Percentiles rank a stretch among this genome's conserved stretches.
Evolutionary conservation across 1,140 invertebrate species (phyloP).

Genomic region (Cotesia glomerata): DNA sequence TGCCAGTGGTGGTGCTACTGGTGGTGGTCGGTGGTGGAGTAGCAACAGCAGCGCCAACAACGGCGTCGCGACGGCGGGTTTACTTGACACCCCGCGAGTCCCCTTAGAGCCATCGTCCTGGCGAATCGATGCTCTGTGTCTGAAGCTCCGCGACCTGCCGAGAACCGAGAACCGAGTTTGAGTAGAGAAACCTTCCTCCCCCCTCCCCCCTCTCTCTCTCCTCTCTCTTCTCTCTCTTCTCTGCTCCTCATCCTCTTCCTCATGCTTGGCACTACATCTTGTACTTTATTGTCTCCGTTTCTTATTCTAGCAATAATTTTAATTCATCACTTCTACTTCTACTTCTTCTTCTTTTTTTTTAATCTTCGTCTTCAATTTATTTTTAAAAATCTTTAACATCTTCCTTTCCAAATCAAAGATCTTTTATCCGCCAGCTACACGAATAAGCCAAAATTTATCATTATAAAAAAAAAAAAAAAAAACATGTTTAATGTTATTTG

Average conservation of each 20-base stretch:
- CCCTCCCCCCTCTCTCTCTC: background rate
- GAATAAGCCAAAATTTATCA: no score
- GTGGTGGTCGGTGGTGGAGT: background rate
- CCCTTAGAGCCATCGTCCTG: constrained; percentile 33
- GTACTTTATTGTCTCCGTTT: constrained; percentile 13
- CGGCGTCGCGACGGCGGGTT: constrained; percentile 27
- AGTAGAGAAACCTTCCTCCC: background rate
- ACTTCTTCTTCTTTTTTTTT: background rate
- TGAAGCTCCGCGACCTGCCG: constrained; percentile 33
- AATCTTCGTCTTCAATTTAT: no score
- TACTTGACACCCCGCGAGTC: constrained; percentile 26
- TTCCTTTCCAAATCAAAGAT: no score
- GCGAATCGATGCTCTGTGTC: constrained; percentile 38
- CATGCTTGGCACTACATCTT: background rate
- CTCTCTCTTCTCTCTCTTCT: background rate
- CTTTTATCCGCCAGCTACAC: no score
- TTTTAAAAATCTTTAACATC: no score
- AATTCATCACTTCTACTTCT: background rate
- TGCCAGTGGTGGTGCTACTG: constrained; percentile 12
- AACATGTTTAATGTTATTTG: no score
- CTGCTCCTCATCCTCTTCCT: constrained; percentile 5
- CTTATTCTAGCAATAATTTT: background rate
- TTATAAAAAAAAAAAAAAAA: no score
- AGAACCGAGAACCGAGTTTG: no score
- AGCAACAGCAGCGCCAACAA: constrained; percentile 25